A percentile compares a stretch with the other conserved stretches of the same genome.
Conservation (phyloP, 2,113 vertebrate species). For the Pelodiscus sinensis region DNA sequence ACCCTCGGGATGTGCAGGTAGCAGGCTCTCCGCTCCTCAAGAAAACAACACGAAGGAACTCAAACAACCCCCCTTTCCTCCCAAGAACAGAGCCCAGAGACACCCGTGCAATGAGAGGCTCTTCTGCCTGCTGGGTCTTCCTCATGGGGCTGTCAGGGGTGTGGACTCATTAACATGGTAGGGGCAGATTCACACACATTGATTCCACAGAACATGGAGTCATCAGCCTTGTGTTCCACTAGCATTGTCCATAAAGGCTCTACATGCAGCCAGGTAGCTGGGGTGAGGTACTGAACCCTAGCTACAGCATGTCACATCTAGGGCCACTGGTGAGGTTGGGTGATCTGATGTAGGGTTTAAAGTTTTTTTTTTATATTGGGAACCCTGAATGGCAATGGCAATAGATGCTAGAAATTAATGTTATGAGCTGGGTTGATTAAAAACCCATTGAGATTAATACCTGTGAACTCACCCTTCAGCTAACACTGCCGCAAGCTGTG, state of each 20-base stretch:
- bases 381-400: not conserved
- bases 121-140: too few species aligned
- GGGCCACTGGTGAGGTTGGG: not conserved
- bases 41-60: not conserved
- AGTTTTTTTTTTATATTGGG: not conserved
- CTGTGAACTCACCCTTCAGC: not conserved
- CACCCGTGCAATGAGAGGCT: not conserved
- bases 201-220: not conserved
- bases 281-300: not conserved
- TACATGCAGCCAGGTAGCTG: not conserved
- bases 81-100: not conserved
- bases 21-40: not conserved
- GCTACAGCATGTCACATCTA: not conserved
- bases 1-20: not conserved
- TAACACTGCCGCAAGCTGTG: not conserved
- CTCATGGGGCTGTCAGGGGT: not conserved
- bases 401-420: not conserved
- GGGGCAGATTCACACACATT: not conserved
- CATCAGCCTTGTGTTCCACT: not conserved
- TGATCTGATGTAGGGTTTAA: not conserved
- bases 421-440: not conserved
- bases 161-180: not conserved
- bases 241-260: not conserved
- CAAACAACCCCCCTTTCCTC: not conserved
- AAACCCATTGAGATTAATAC: not conserved